Evolutionary conservation across 2,888 invertebrate species (phyloP).

Genomic region (Boloria selene): DNA sequence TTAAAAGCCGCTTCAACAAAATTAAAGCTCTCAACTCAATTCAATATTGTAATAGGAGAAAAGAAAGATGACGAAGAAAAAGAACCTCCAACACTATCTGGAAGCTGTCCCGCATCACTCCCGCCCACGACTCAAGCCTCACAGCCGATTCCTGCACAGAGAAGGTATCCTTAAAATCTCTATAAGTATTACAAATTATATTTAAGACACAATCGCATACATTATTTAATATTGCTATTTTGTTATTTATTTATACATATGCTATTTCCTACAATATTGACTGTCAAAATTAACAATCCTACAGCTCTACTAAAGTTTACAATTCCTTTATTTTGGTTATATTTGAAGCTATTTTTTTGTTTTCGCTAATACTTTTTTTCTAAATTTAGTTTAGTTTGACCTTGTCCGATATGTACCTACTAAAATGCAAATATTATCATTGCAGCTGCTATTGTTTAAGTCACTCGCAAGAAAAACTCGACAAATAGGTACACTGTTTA

Average conservation of each 20-base stretch:
- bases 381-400: constrained; percentile 31
- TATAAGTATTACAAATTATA: neutral
- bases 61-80: constrained; percentile 61
- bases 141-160: constrained; percentile 75
- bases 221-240: constrained; percentile 22
- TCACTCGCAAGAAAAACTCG: constrained; percentile 77
- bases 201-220: constrained; percentile 2
- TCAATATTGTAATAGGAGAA: constrained; percentile 55
- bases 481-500: constrained; percentile 77
- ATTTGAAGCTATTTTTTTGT: neutral
- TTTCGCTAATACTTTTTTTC: constrained; percentile 24
- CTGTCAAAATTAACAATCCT: no score
- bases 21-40: neutral
- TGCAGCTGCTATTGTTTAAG: constrained; percentile 82
- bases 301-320: no score
- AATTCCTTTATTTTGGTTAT: neutral
- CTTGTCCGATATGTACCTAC: constrained; percentile 51
- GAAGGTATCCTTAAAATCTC: constrained; percentile 60
- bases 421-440: constrained; percentile 67
- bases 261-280: no score
- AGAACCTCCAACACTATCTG: constrained; percentile 59
- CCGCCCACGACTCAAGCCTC: constrained; percentile 68
- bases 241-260: no score
- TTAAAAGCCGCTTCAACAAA: no score
- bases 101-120: constrained; percentile 74